phyloP scores from a whole-genome alignment of 2,888 invertebrate genomes.

The Flexamia atlantica region DNA sequence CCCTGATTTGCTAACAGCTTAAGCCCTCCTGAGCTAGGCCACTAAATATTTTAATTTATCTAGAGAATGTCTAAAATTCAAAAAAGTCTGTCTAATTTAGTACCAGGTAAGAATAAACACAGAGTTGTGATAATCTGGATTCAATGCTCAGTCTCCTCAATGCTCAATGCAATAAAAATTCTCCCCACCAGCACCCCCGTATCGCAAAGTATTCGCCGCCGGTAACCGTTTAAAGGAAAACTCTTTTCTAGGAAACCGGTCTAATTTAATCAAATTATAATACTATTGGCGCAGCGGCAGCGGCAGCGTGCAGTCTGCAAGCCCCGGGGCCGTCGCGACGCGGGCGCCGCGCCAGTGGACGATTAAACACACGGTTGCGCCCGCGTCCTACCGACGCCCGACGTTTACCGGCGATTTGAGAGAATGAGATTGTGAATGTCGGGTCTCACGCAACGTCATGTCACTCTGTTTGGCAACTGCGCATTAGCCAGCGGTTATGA shows the following conservation, averaged over 20 bases:
- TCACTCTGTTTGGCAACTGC: slow-evolving; percentile 3
- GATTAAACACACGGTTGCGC: slow-evolving; percentile 15
- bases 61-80: no score
- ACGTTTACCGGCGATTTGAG: slow-evolving; percentile 8
- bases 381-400: no score
- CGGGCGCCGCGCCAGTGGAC: neutral
- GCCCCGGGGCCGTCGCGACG: neutral
- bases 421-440: neutral
- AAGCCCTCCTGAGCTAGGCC: no score
- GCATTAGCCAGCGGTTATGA: slow-evolving; percentile 24
- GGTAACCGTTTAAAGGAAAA: neutral
- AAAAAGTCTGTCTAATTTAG: no score
- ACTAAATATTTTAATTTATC: no score
- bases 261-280: slow-evolving; percentile 28
- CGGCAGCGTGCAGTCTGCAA: neutral
- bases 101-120: no score
- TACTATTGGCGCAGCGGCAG: no score
- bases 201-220: neutral
- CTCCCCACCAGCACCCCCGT: neutral
- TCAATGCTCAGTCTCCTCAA: no score
- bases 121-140: no score
- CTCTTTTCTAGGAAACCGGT: neutral
- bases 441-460: neutral
- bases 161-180: no score
- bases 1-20: no score